Percentiles rank a stretch among this genome's conserved stretches.
These are phyloP conservation scores for Uria lomvia DNA, from an alignment of 2,113 vertebrate species.

Conservation along the genomic window DNA sequence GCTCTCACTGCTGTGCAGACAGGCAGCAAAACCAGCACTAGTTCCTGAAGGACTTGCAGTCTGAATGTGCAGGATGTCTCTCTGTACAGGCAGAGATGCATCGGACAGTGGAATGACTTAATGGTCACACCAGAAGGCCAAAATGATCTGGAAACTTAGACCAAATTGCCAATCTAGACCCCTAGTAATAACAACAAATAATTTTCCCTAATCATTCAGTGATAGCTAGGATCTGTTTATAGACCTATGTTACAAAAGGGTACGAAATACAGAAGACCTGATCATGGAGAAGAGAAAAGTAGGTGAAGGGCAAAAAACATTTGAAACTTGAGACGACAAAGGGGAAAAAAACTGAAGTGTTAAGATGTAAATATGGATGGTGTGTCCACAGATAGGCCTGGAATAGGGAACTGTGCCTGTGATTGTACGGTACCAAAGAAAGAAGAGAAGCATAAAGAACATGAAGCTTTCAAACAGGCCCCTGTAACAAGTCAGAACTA, in stretches of 20 bases:
- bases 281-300: not conserved
- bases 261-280: not conserved
- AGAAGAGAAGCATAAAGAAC: not conserved
- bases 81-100: not conserved
- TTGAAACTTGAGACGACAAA: not conserved
- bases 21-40: not conserved
- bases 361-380: not conserved
- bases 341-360: not conserved
- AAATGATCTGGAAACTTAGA: not conserved
- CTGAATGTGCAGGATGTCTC: not conserved
- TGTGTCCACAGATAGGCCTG: not conserved
- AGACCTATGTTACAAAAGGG: not conserved
- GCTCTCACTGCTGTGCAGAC: not conserved
- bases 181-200: not conserved
- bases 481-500: conserved; percentile 14
- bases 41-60: not conserved
- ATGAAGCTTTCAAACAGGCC: not conserved
- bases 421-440: not conserved
- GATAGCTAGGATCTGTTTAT: not conserved
- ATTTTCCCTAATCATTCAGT: not conserved
- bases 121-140: not conserved
- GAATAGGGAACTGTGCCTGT: not conserved
- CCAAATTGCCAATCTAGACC: not conserved
- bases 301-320: not conserved
- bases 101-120: not conserved